These are phyloP conservation scores for Elmis aenea DNA, from an alignment of 2,888 invertebrate genomes.

Conservation along the genomic window DNA sequence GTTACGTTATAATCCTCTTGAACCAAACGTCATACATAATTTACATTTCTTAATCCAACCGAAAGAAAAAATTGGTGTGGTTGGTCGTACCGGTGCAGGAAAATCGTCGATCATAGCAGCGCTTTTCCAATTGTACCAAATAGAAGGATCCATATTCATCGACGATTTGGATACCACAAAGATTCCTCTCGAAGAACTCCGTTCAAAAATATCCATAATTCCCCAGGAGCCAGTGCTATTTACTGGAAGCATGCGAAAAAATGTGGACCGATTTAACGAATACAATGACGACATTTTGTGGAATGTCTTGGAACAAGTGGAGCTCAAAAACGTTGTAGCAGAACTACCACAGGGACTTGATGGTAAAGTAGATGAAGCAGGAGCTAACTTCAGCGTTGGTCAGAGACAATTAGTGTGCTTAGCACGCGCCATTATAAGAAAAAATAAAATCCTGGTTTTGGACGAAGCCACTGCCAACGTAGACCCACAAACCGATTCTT, in stretches of 20 bases:
- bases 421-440: constrained; percentile 61
- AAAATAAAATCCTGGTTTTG: constrained; percentile 33
- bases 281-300: constrained; percentile 73
- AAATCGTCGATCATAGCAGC: no score
- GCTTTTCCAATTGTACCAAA: constrained; percentile 73
- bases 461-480: constrained; percentile 77
- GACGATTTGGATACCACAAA: constrained; percentile 68
- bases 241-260: constrained; percentile 80
- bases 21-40: constrained; percentile 70
- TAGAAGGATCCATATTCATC: constrained; percentile 74
- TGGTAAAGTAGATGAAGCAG: constrained; percentile 66
- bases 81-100: constrained; percentile 81
- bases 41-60: constrained; percentile 62
- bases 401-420: constrained; percentile 65
- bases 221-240: constrained; percentile 85
- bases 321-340: constrained; percentile 33
- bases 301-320: constrained; percentile 61
- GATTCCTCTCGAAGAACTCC: constrained; percentile 71
- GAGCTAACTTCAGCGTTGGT: constrained; percentile 33
- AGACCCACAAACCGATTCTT: constrained; percentile 65
- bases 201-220: constrained; percentile 75
- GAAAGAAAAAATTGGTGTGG: constrained; percentile 65
- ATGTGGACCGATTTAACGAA: constrained; percentile 84
- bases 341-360: constrained; percentile 49
- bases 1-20: constrained; percentile 66